phyloP scores from a whole-genome alignment of 2,888 invertebrate genomes.

The Meandrusa payeni region DNA sequence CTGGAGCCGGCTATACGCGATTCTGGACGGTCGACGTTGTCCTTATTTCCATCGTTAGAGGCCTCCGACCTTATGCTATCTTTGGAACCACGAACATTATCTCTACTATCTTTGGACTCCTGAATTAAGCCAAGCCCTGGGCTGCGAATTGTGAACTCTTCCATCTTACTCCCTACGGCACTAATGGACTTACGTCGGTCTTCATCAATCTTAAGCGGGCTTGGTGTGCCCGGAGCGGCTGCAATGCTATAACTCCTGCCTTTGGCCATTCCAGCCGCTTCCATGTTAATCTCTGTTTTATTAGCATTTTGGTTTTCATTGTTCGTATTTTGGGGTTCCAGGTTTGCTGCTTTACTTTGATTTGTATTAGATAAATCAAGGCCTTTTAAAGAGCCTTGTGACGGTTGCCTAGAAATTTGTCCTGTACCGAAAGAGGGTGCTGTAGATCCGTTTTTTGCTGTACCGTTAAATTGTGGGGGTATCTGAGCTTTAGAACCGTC shows the following conservation, averaged over 20 bases:
- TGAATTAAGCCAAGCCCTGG: slow-evolving; percentile 71
- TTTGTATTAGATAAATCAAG: slow-evolving; percentile 51
- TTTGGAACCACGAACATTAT: slow-evolving; percentile 63
- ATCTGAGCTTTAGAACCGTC: slow-evolving; percentile 51
- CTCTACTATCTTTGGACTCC: slow-evolving; percentile 70
- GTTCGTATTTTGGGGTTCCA: slow-evolving; percentile 61
- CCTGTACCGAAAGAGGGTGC: slow-evolving; percentile 37
- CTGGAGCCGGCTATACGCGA: slow-evolving; percentile 69
- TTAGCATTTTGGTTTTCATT: slow-evolving; percentile 54
- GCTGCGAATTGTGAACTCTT: slow-evolving; percentile 58
- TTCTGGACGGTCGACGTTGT: slow-evolving; percentile 62
- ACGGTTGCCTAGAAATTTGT: slow-evolving; percentile 63
- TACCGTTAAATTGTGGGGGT: slow-evolving; percentile 50
- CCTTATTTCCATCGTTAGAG: slow-evolving; percentile 50
- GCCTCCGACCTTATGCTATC: slow-evolving; percentile 65
- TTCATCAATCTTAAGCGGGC: slow-evolving; percentile 68
- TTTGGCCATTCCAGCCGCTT: slow-evolving; percentile 67
- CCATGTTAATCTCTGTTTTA: slow-evolving; percentile 61
- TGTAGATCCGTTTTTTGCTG: slow-evolving; percentile 46
- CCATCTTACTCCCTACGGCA: slow-evolving; percentile 64
- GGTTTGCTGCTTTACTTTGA: slow-evolving; percentile 68
- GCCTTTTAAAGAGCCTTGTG: slow-evolving; percentile 62
- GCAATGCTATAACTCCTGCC: slow-evolving; percentile 78
- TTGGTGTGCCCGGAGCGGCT: slow-evolving; percentile 70
- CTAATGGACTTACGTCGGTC: slow-evolving; percentile 76